Evolutionary conservation across 2,888 invertebrate genomes (phyloP), one percentile per base, ranked within the genome.

Genomic region (Ophonus ardosiacus): DNA sequence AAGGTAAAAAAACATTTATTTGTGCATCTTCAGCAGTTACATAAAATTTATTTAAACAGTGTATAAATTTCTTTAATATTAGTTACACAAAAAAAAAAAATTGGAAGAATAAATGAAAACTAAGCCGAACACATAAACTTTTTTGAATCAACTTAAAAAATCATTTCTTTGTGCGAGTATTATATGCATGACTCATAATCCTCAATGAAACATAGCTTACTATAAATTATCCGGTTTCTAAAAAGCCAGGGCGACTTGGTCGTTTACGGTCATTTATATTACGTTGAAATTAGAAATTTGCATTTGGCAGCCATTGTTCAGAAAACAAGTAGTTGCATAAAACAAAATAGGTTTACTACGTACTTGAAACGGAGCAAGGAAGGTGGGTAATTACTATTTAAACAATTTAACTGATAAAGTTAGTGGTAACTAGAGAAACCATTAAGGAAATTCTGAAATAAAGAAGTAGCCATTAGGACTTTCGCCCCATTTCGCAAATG

Each of bases 361-460:
- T 10, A 74, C 18, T 74, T 74, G 8, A 0, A 51, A 43, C 40
- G n/a, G 43, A 74, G 40, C 40, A 8, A 8, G 40, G 15, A 38
- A 74, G 21, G 43, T 74, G 56, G 57, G 13, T 15, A 31, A 56
- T 31, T 57, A 57, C 15, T 57, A 57, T 57, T 78, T 57, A 78
- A 74, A 78, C 78, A 78, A 24, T 78, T 78, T 57, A 56, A 78
- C 31, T 78, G 40, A 57, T 57, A n/a, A 21, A 56, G 38, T 78
- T 74, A 74, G 74, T 74, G 74, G 74, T 51, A 21, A 74, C 51
- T 51, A 74, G 21, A 74, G 74, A 51, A 57, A 13, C 57, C 56
- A 78, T 78, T 78, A 57, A 31, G 57, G n/a, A 74, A 74, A 68
- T 68, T 68, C 65, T 74, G 74, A 74, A 74, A 78, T 57, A 78